Base-by-base conservation (phyloP, 2,113 vertebrate genomes). In the Craseonycteris thonglongyai region DNA sequence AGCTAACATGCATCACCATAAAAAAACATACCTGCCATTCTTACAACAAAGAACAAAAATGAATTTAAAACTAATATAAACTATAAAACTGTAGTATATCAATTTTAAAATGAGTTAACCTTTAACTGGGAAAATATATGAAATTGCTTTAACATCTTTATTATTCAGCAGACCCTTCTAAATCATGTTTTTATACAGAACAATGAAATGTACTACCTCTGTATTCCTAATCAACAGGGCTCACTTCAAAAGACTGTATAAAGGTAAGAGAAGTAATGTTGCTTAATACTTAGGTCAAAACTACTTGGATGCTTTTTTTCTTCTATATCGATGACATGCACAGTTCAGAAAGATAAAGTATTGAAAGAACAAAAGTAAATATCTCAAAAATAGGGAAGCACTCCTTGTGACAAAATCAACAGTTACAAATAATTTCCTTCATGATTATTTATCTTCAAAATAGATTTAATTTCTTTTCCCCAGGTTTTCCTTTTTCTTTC, bases 51-150 rank as follows among this genome's bases (percentile, higher is more conserved):
- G 33, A 45, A 74, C 15, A 76, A 86, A 95, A 96, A 84, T 26
- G 28, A 93, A 93, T 79, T 72, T 56, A 75, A 83, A 88, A 92
- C 13, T 66, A 69, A 96, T 45, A 22, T 38, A 88, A 88, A 54
- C 35, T 47, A 38, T 71, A 95, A 84, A 96, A 42, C 3, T 35
- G 3, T 10, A 81, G 74, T 13, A 19, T 35, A 47, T 83, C 86
- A 19, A 88, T 83, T 88, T 85, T 88, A 21, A 38, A 85, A 74
- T 45, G 56, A 88, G 10, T 94, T 92, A 82, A 38, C 47, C 18
- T 93, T 92, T 35, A 82, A 66, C 69, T 66, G 49, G 16, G 13
- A 85, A 87, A 93, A 92, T 38, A 49, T 28, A 54, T 59, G 19
- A 92, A 76, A 45, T 92, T 33, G 54, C 42, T 69, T 6, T 87